Base-by-base conservation (phyloP, 1,140 invertebrate species). In the Drosophila sp. region DNA sequence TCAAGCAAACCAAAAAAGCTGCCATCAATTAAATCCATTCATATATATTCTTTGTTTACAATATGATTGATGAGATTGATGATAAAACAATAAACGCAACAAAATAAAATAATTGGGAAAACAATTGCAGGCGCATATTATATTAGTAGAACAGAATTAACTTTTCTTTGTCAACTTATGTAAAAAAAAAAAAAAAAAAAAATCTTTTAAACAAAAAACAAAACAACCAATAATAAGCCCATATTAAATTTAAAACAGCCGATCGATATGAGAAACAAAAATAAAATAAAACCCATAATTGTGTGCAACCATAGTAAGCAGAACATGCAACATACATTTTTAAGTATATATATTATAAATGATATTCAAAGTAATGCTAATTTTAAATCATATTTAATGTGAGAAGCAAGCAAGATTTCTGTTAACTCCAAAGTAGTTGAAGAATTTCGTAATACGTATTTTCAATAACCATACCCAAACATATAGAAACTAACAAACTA, bases 301-400 rank as follows among this genome's bases (percentile, higher is more conserved):
- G 82, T 87, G 82, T 69, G 83, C 76, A 87, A 73, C 83, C 83
- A 87, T 82, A 89, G 82, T 72, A 87, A 58, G 34, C 45, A 50
- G 16, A 67, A 41, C 54, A 59, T 43, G 48, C 62, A 86, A 78
- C 56, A 76, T 86, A 89, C 64, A 79, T 71, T 86, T 70, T 86
- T 82, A 86, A 86, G 83, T 89, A 82, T 75, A 77, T 67, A 81
- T 78, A 83, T 76, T 81, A 72, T 56, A 71, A 59, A 61, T 32
- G 50, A 86, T 81, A 86, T 87, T 78, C 67, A 87, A 78, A 48
- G 46, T 82, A 87, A 89, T 63, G 65, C 63, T 82, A 87, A 81
- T 87, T 87, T 87, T 72, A 78, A 87, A 78, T 63, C 82, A 67
- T 75, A 84, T 75, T 87, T 67, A 73, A 62, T 38, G 67, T 43